Evolutionary conservation across 1,140 invertebrate genomes (phyloP).

Genomic region (Elysia chlorotica): DNA sequence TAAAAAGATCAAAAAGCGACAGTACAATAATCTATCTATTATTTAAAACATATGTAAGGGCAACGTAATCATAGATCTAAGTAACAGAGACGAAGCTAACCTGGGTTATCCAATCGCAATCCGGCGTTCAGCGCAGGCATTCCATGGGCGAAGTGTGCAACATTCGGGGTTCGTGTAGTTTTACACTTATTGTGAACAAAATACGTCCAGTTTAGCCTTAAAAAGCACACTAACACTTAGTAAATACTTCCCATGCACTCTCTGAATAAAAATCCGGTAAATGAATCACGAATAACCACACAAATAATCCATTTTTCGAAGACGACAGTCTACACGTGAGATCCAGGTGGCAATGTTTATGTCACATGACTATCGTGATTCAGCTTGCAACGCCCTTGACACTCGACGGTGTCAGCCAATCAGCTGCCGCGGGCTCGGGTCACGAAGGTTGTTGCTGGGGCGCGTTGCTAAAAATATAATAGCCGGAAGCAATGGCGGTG

Average conservation of each 20-base stretch:
- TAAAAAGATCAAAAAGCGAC: background rate
- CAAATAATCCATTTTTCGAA: background rate
- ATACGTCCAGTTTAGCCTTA: background rate
- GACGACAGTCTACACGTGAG: conserved; percentile 23
- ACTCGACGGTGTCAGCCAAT: conserved; percentile 22
- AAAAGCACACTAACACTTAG: background rate
- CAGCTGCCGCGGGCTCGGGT: conserved; percentile 20
- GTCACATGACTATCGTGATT: conserved; percentile 36
- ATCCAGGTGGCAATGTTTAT: conserved; percentile 37
- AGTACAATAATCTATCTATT: background rate
- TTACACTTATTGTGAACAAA: background rate
- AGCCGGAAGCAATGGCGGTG: conserved; percentile 17
- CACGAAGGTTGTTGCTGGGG: conserved; percentile 33
- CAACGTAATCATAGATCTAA: background rate
- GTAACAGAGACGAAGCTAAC: background rate
- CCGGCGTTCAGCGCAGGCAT: conserved; percentile 14
- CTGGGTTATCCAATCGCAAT: conserved; percentile 18
- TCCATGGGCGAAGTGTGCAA: conserved; percentile 15
- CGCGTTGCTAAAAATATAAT: conserved; percentile 32
- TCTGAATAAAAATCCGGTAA: no score
- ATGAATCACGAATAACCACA: background rate
- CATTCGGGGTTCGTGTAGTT: background rate
- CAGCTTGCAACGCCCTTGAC: conserved; percentile 30
- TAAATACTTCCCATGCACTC: background rate
- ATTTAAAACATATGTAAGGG: background rate